Evolutionary conservation across 53 echinoderm and acorn worm genomes (phyloP), one percentile per base, ranked within the genome.

Genomic region (Crossaster papposus): DNA sequence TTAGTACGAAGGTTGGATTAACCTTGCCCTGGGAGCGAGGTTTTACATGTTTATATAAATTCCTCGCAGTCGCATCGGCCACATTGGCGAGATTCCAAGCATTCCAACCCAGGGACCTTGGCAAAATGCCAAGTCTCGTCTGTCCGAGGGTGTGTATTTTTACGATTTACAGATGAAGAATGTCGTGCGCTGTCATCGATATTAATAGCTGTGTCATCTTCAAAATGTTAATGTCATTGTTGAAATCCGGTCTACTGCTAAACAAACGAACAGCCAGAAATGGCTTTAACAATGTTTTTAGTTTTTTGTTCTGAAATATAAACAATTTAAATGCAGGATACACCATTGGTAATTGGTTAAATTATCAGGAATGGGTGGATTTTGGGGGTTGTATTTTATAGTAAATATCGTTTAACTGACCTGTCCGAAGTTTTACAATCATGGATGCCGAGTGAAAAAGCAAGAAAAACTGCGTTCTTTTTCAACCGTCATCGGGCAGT

Each of bases 1-100:
- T 76, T n/a, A 38, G 77, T 34, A 50, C 34, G 23, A 71, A 18
- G 72, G 51, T 71, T 37, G 26, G 70, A 28, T 84, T 73, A 84
- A 31, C 84, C 29, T 30, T 84, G 53, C 84, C 84, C 84, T 84
- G 84, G 84, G 84, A 71, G 50, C 20, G 31, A 72, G 84, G 84
- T 84, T 78, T 22, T 44, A 44, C 44, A 36, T 26, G 51, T 78
- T n/a, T n/a, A n/a, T n/a, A n/a, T n/a, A n/a, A 26, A 50, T 51
- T 23, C 18, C 51, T 23, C 11, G 26, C 34, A 26, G 44, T 78
- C 50, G n/a, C 78, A 78, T 78, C 51, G 35, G 34, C 8, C 36
- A 26, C 78, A 78, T 78, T 38, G 78, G 36, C 36, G 51, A 24
- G 18, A 78, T 78, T 44, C 78, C 51, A 44, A 26, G 78, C 78